Percentiles rank a stretch among this genome's conserved stretches.
Conservation (phyloP, 2,888 invertebrate genomes). For the Drosophila borborema region DNA sequence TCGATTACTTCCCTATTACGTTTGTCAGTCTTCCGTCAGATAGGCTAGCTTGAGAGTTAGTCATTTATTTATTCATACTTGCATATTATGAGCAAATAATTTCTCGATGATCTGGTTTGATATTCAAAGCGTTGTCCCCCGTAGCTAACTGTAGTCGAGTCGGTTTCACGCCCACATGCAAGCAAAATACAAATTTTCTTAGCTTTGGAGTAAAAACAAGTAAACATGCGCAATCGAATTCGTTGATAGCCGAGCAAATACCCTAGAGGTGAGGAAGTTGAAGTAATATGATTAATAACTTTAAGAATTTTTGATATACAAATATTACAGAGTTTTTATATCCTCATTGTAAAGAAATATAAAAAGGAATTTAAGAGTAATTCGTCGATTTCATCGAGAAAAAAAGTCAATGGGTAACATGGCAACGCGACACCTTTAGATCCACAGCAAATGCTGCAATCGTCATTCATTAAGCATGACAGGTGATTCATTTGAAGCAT, state of each 20-base stretch:
- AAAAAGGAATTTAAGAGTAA: background rate
- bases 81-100: constrained; percentile 16
- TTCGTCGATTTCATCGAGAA: background rate
- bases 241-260: constrained; percentile 1
- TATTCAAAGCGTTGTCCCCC: constrained; percentile 48
- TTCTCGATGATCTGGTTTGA: constrained; percentile 59
- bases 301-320: background rate
- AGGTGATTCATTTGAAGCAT: constrained; percentile 69
- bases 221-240: background rate
- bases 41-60: constrained; percentile 33
- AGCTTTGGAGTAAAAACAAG: constrained; percentile 18
- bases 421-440: background rate
- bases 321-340: background rate
- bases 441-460: constrained; percentile 24
- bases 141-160: constrained; percentile 39
- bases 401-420: background rate
- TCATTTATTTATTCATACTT: constrained; percentile 43
- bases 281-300: background rate
- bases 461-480: constrained; percentile 64
- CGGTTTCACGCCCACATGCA: constrained; percentile 36
- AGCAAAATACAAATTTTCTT: constrained; percentile 43
- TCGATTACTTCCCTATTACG: constrained; percentile 18
- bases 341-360: background rate
- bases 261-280: background rate
- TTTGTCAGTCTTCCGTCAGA: constrained; percentile 26